Evolutionary conservation across 2,888 invertebrate genomes (phyloP).

Genomic region (Epinotia bilunana): DNA sequence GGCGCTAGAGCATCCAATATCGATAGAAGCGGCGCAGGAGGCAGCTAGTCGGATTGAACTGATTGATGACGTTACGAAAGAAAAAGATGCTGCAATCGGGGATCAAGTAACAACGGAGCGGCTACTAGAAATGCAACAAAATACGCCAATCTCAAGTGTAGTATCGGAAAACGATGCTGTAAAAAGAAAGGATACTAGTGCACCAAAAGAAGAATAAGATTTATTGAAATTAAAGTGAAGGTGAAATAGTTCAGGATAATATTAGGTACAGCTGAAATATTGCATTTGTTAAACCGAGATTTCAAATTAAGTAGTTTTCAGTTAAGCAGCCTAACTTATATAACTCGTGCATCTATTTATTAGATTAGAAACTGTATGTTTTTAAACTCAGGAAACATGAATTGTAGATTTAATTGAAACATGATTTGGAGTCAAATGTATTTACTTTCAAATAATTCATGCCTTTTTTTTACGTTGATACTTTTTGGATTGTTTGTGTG

Average conservation of each 20-base stretch:
- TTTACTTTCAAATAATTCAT: too few species aligned
- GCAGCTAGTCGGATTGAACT: constrained; percentile 43
- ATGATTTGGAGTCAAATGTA: too few species aligned
- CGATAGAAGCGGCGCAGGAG: constrained; percentile 61
- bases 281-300: neutral
- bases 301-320: too few species aligned
- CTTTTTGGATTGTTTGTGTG: too few species aligned
- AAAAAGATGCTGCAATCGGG: neutral
- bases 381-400: too few species aligned
- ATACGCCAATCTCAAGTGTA: neutral
- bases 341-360: too few species aligned
- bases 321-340: too few species aligned
- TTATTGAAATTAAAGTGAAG: neutral
- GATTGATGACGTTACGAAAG: constrained; percentile 15
- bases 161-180: neutral
- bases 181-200: constrained; percentile 15
- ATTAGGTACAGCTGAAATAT: neutral
- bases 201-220: constrained; percentile 5
- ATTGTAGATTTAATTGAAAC: too few species aligned
- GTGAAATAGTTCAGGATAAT: neutral
- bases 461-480: too few species aligned
- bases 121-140: neutral
- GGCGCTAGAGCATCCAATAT: constrained; percentile 69
- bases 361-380: too few species aligned
- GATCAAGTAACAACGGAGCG: constrained; percentile 17